Evolutionary conservation across 1,140 invertebrate species (phyloP).

Genomic region (Neuroterus valhalla): DNA sequence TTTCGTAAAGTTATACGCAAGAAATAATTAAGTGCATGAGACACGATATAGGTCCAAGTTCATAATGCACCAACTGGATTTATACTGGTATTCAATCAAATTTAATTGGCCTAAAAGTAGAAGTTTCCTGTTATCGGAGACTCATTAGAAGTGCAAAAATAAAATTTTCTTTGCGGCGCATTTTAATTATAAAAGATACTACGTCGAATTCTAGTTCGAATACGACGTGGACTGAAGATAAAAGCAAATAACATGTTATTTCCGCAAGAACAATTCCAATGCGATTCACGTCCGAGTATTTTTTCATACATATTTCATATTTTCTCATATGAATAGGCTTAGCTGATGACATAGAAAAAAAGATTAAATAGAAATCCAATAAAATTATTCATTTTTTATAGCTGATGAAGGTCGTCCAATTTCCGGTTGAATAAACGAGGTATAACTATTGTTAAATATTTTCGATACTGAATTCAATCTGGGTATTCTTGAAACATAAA

Average conservation of each 20-base stretch:
- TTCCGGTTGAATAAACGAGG: neutral
- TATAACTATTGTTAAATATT: neutral
- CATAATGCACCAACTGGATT: no score
- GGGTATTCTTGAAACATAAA: no score
- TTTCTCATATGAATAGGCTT: neutral
- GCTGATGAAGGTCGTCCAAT: neutral
- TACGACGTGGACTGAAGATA: neutral
- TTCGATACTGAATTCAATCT: neutral
- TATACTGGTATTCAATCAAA: no score
- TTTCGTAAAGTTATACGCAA: no score
- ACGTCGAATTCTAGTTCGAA: neutral
- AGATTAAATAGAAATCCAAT: neutral
- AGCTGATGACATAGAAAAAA: neutral
- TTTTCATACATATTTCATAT: neutral
- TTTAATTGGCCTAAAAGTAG: no score
- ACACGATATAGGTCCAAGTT: no score
- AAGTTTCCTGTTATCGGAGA: neutral
- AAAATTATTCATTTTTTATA: neutral
- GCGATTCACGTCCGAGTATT: neutral
- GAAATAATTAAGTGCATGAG: no score
- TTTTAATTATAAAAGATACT: constrained; percentile 4
- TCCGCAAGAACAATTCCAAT: constrained; percentile 5
- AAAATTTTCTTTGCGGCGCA: neutral
- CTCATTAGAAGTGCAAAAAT: neutral
- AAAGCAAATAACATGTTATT: constrained; percentile 12